Evolutionary conservation across 2,797 vertebrate genomes (phyloP), one percentile per base, ranked within the genome.

Genomic region (Danio choprae): DNA sequence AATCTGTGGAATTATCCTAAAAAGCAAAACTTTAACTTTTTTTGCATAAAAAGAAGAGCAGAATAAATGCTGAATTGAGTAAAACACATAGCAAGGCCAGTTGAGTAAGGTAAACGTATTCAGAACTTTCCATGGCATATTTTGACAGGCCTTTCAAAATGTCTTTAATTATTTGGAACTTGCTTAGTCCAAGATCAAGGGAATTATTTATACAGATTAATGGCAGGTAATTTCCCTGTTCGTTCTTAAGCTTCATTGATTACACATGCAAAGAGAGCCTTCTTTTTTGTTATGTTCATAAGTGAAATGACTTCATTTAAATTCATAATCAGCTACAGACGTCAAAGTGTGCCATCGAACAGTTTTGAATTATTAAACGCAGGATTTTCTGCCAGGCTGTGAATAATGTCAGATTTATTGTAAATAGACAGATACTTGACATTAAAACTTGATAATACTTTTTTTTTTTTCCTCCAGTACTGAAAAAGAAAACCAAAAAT

Each of bases 141-240:
- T 86, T 77, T 74, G 67, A 56, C n/a, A 59, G 53, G 53, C 60
- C 60, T 50, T 80, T 50, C 92, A 89, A 91, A 87, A 92, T 43
- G 58, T 88, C 85, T 91, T 92, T 91, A 88, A 92, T 92, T 92
- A 91, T 76, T 85, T 83, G 50, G 74, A 88, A 81, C 87, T 87
- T 83, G 88, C 92, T 92, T 84, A 88, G 88, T 75, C 4, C 29
- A 86, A 86, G 87, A 86, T 88, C 84, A 88, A 91, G 89, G 90
- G 86, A 91, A 92, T 88, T 86, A 90, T 93, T 94, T 93, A 90
- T 90, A 92, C 88, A 90, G 87, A 92, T 91, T 91, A 91, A 92
- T 89, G 82, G 86, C 85, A 89, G 87, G 89, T 89, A 85, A 91
- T 91, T 90, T 85, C 78, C 80, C 86, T 80, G 81, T 74, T 83